Percentiles rank a stretch among this genome's conserved stretches.
Evolutionary conservation across 2,113 vertebrate species (phyloP).

Genomic region (Odocoileus virginianus): DNA sequence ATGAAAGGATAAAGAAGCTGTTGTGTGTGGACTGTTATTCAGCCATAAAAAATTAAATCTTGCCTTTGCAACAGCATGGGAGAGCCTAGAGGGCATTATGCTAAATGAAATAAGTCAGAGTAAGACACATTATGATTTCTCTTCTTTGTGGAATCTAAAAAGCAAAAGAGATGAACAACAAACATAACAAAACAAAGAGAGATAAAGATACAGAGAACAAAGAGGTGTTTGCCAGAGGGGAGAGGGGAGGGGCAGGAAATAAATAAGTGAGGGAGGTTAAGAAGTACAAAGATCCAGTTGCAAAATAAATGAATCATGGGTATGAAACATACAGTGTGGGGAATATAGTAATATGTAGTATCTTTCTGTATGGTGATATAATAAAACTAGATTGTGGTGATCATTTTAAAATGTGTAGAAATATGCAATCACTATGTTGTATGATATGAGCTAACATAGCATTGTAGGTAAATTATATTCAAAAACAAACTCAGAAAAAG

Average conservation of each 20-base stretch:
- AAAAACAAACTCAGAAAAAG: not conserved
- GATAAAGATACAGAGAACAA: not conserved
- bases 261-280: not conserved
- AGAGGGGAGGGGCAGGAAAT: not conserved
- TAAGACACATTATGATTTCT: not conserved
- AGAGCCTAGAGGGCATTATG: not conserved
- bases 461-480: not conserved
- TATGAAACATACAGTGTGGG: not conserved
- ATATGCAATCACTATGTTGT: not conserved
- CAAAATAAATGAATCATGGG: not conserved
- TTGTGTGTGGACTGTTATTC: not conserved
- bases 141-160: not conserved
- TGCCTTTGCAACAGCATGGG: not conserved
- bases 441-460: not conserved
- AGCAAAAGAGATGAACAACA: not conserved
- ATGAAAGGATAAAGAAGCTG: not conserved
- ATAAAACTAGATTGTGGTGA: not conserved
- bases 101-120: not conserved
- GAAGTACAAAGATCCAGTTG: not conserved
- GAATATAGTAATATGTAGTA: not conserved
- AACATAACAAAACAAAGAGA: not conserved
- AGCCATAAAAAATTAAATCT: not conserved
- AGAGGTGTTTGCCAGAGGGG: not conserved
- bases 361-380: not conserved
- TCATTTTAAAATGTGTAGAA: not conserved